Base-by-base conservation (phyloP, 2,113 vertebrate species). In the Sinocyclocheilus rhinocerous region DNA sequence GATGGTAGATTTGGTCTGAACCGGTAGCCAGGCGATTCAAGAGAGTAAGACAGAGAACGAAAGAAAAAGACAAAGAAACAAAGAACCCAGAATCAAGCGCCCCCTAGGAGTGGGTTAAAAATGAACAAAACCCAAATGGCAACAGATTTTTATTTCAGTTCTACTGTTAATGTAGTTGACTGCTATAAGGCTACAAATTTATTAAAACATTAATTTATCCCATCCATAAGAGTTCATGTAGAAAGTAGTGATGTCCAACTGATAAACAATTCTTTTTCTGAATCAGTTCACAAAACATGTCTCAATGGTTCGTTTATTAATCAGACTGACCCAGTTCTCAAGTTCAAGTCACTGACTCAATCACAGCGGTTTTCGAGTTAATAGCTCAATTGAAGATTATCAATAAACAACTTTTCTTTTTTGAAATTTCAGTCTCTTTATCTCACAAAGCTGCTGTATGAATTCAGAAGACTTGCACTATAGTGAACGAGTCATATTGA, bases 1-100 rank as follows among this genome's bases (percentile, higher is more conserved):
- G 85, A 81, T 81, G 36, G 76, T 59, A 75, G 69, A 79, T 57
- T 63, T 63, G 29, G 70, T 50, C 85, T 8, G 77, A 29, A 52
- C 20, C 26, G 2, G 73, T n/a, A 83, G 65, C 59, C 36, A 52
- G 63, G 26, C 16, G 6, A 82, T 70, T 82, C 45, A 36, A 24
- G 61, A 63, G 24, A 73, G 24, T 36, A 76, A 50, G 33, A 39
- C 8, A 65, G 67, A 81, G 67, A 57, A 36, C n/a, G 20, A 85
- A 36, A 77, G 9, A 22, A 11, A 78, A 67, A 59, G 4, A 52
- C 4, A 75, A 50, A n/a, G n/a, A 83, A 26, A 78, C 2, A 29
- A 39, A 70, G 4, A 39, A 20, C 11, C 12, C 9, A 69, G 42
- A 69, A 16, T 4, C 24, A 69, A 67, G 61, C 7, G 4, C 57